phyloP scores from a whole-genome alignment of 35 echinoderm and acorn worm genomes.

The Strongylocentrotus purpuratus region DNA sequence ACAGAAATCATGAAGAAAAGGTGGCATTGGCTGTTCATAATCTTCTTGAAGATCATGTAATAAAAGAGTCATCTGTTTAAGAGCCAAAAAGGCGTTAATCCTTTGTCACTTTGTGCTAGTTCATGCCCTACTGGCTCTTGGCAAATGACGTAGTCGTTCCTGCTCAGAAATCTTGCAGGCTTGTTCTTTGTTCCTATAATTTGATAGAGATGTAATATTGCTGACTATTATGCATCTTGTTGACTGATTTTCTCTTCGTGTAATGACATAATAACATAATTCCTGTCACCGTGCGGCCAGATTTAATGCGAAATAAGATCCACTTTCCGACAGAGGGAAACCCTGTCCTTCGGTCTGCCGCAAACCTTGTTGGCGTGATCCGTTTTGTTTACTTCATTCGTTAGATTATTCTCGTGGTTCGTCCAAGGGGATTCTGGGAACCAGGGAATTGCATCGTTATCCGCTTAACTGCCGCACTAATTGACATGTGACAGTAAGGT shows the following conservation, averaged over 20 bases:
- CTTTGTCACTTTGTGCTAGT: background rate
- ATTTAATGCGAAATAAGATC: background rate
- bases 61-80: background rate
- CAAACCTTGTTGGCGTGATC: background rate
- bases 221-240: background rate
- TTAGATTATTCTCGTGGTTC: background rate
- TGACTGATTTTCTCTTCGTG: background rate
- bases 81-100: background rate
- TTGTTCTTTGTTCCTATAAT: background rate
- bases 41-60: background rate
- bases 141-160: background rate
- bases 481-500: background rate
- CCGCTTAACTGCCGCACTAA: constrained; percentile 4
- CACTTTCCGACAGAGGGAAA: background rate
- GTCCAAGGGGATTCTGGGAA: background rate
- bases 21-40: background rate
- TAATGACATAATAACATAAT: constrained; percentile 20
- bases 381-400: constrained; percentile 2
- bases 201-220: background rate
- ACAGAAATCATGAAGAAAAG: background rate
- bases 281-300: background rate
- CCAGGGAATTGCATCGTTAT: constrained; percentile 1
- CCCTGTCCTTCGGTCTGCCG: background rate
- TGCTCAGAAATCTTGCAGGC: background rate
- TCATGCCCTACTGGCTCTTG: background rate